Evolutionary conservation across 2,888 invertebrate genomes (phyloP).

Genomic region (Stomorhina lunata): DNA sequence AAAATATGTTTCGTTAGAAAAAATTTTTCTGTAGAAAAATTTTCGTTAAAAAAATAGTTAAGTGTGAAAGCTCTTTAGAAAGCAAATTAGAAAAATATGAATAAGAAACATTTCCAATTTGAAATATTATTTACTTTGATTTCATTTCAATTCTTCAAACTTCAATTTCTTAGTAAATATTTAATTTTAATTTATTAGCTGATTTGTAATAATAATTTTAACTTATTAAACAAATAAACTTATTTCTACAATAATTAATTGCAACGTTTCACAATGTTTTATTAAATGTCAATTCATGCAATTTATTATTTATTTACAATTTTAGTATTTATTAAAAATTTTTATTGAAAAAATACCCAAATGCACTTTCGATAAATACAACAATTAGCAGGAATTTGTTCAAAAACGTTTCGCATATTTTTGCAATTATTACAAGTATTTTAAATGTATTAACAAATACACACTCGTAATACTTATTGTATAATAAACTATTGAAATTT

Average conservation of each 20-base stretch:
- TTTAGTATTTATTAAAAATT: neutral
- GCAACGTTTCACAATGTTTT: neutral
- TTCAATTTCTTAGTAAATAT: too few species aligned
- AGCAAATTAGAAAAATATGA: too few species aligned
- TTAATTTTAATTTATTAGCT: too few species aligned
- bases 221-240: neutral
- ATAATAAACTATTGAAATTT: conserved; percentile 50
- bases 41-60: too few species aligned
- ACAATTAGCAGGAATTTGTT: conserved; percentile 14
- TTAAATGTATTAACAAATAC: neutral
- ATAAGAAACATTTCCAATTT: too few species aligned
- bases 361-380: conserved; percentile 9
- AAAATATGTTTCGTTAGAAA: too few species aligned
- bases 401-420: conserved; percentile 2
- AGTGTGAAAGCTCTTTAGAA: too few species aligned
- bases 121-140: too few species aligned
- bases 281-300: conserved; percentile 31
- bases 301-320: neutral
- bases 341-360: neutral
- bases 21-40: too few species aligned
- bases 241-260: neutral
- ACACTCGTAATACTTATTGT: conserved; percentile 27
- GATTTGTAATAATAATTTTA: neutral
- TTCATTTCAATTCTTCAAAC: too few species aligned
- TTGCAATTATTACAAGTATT: neutral